These are phyloP conservation scores for Eristalinus sepulchralis DNA, from an alignment of 2,888 invertebrate species.

Conservation along the genomic window DNA sequence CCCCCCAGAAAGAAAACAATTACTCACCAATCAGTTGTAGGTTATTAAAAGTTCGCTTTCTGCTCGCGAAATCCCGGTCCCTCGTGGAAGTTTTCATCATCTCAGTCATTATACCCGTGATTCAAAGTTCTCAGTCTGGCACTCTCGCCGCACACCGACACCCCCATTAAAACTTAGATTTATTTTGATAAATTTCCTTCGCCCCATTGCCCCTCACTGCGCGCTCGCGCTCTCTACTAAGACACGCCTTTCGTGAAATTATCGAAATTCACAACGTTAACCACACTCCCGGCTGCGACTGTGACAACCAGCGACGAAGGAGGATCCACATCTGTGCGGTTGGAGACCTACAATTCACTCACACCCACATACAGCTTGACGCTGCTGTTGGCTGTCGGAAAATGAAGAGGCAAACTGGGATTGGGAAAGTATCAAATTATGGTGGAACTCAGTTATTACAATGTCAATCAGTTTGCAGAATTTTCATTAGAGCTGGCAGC, in stretches of 20 bases:
- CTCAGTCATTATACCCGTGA: constrained; percentile 1
- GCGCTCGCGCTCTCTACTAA: no score
- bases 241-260: background rate
- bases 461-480: constrained; percentile 56
- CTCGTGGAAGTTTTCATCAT: background rate
- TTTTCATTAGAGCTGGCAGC: constrained; percentile 40
- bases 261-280: constrained; percentile 23
- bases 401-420: background rate
- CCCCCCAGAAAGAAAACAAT: constrained; percentile 5
- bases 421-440: constrained; percentile 50
- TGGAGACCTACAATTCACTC: background rate
- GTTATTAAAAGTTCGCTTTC: constrained; percentile 42
- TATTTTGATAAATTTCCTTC: constrained; percentile 20
- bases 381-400: background rate
- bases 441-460: constrained; percentile 48
- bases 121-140: background rate
- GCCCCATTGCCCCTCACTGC: background rate
- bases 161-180: constrained; percentile 27
- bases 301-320: background rate
- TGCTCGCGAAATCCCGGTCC: background rate
- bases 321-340: background rate
- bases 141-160: background rate
- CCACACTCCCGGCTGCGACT: constrained; percentile 12
- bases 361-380: background rate
- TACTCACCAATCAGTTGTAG: constrained; percentile 14